Base-by-base conservation (phyloP, 2,888 invertebrate species). In the Amphiduros pacificus region DNA sequence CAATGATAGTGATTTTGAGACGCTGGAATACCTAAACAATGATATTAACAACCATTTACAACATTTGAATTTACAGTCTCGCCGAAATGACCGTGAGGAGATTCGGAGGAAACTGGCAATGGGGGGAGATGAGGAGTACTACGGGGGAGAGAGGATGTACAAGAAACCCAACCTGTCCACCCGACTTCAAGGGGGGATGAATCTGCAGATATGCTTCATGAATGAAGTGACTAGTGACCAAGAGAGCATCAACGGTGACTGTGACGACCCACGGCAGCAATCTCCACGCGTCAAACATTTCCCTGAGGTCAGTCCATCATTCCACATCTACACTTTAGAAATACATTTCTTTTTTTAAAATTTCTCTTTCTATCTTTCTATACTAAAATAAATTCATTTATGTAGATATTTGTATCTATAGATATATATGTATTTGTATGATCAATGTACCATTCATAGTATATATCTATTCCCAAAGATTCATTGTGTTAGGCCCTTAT, bases 191-290 rank as follows among this genome's bases (percentile, higher is more conserved):
- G 78, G 80, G 52, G 82, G 92, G 72, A 93, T 91, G 90, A 94
- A 93, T 85, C 89, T 94, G 56, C 94, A 94, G 86, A 93, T 95
- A 77, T 94, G 94, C 86, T 94, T 94, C 84, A 92, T 94, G 91
- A 94, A 94, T 82, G 94, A 95, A 50, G 68, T 73, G 5, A 40
- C 32, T 22, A 24, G 36, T n/a, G 54, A 54, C 53, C 41, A 28
- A 48, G 60, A 56, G 14, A 56, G 31, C 49, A 31, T 41, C 28
- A 48, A 56, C 24, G 54, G 36, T n/a, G 54, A 54, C 54, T 24
- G 32, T n/a, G n/a, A n/a, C n/a, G n/a, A n/a, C 36, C 9, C 36
- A 36, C 36, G 9, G 17, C 36, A 36, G 36, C 11, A 17, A 17
- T 36, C 36, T 11, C 36, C 36, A 36, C 9, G 17, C 11, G 36